Conservation (phyloP, 2,113 vertebrate genomes). For the Pseudorasbora parva region DNA sequence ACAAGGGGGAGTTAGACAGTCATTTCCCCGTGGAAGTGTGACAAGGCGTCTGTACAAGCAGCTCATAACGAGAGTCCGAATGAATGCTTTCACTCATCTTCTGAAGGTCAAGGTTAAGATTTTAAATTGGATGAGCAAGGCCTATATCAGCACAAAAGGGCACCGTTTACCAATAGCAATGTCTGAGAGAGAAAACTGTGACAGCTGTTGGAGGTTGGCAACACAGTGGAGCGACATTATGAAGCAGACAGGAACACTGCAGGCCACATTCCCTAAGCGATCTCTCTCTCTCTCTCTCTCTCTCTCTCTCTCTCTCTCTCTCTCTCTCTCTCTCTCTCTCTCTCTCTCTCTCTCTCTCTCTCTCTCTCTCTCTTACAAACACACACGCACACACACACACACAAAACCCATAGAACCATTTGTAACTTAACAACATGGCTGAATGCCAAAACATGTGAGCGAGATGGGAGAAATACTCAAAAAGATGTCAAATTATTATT, state of each 20-base stretch:
- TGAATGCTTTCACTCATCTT: background rate
- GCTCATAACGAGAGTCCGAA: background rate
- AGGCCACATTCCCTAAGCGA: background rate
- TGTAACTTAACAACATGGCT: background rate
- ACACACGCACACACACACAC: background rate
- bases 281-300: no score
- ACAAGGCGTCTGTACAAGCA: background rate
- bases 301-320: no score
- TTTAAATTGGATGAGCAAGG: conserved; percentile 14
- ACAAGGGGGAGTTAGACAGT: conserved; percentile 49
- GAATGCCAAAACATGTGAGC: background rate
- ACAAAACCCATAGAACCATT: background rate
- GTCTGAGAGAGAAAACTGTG: background rate
- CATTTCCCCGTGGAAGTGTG: background rate
- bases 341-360: no score
- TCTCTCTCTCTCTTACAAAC: no score
- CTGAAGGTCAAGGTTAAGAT: conserved; percentile 7
- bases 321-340: no score
- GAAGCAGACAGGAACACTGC: conserved; percentile 11
- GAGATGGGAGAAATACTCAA: background rate
- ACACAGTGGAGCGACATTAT: background rate
- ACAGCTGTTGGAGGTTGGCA: conserved; percentile 9
- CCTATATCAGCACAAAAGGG: conserved; percentile 2
- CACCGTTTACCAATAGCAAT: conserved; percentile 5
- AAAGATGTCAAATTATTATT: background rate